Evolutionary conservation across 2,888 invertebrate genomes (phyloP).

Genomic region (Siphonodentalium dalli): DNA sequence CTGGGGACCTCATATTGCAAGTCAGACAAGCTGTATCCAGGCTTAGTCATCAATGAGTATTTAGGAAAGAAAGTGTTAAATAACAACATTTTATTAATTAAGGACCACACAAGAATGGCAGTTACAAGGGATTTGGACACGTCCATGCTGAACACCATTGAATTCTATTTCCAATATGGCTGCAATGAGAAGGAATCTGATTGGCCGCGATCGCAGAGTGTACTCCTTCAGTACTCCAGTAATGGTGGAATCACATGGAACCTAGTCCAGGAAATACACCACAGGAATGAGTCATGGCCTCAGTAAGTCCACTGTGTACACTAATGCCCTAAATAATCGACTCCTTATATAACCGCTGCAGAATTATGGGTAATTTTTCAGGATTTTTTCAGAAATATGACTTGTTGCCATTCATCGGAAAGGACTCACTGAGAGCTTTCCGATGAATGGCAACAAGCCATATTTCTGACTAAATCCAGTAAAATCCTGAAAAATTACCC

Average conservation of each 20-base stretch:
- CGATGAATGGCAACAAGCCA: too few relatives aligned
- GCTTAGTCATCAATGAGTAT: too few relatives aligned
- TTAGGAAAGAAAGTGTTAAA: too few relatives aligned
- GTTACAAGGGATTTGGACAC: constrained; percentile 64
- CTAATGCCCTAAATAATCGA: neutral
- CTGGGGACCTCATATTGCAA: too few relatives aligned
- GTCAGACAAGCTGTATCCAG: neutral
- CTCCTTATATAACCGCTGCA: neutral
- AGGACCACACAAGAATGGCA: constrained; percentile 62
- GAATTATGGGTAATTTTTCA: neutral
- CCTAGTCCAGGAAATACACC: constrained; percentile 60
- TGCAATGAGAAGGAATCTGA: constrained; percentile 45
- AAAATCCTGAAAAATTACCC: too few relatives aligned
- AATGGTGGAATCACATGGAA: constrained; percentile 67
- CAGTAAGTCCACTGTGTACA: constrained; percentile 34
- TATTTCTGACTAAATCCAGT: too few relatives aligned
- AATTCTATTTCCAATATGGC: constrained; percentile 64
- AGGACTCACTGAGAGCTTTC: too few relatives aligned
- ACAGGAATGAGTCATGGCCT: constrained; percentile 38
- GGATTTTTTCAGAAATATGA: neutral
- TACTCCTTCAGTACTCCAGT: constrained; percentile 65
- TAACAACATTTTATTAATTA: neutral
- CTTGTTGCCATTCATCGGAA: too few relatives aligned
- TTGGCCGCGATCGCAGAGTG: constrained; percentile 59
- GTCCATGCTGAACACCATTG: constrained; percentile 59